Conservation (phyloP, 2,113 vertebrate species). For the Protomyctophum bolini region DNA sequence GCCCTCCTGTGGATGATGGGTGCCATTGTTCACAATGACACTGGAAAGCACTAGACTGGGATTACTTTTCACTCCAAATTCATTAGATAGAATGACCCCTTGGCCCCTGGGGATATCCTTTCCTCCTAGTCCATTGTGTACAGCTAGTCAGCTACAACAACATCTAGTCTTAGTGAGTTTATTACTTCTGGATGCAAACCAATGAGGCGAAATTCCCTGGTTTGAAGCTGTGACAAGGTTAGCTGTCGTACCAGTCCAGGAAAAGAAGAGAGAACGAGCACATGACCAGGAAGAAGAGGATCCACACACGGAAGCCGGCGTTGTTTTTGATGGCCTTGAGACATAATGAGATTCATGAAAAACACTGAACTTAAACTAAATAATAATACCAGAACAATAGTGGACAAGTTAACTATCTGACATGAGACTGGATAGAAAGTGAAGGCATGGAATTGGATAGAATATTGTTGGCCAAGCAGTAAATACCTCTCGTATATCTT, state of each 20-base stretch:
- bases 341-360: conserved; percentile 7
- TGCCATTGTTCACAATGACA: conserved; percentile 16
- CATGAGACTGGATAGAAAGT: background rate
- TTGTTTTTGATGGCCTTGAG: conserved; percentile 97
- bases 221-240: conserved; percentile 39
- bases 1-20: conserved; percentile 4
- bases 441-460: background rate
- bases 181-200: conserved; percentile 8
- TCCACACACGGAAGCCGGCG: conserved; percentile 97
- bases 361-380: too few species aligned
- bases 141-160: too few species aligned
- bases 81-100: background rate
- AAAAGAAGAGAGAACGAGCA: conserved; percentile 98
- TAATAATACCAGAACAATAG: background rate
- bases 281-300: conserved; percentile 99
- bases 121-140: background rate
- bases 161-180: conserved; percentile 26
- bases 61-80: background rate
- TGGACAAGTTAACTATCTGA: background rate
- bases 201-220: conserved; percentile 19
- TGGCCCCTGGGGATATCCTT: background rate
- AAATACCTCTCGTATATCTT: conserved; percentile 97
- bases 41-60: conserved; percentile 10
- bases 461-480: background rate
- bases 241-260: conserved; percentile 98